Evolutionary conservation across 2,888 invertebrate species (phyloP), one percentile per base, ranked within the genome.

Genomic region (Melieria crassipennis): DNA sequence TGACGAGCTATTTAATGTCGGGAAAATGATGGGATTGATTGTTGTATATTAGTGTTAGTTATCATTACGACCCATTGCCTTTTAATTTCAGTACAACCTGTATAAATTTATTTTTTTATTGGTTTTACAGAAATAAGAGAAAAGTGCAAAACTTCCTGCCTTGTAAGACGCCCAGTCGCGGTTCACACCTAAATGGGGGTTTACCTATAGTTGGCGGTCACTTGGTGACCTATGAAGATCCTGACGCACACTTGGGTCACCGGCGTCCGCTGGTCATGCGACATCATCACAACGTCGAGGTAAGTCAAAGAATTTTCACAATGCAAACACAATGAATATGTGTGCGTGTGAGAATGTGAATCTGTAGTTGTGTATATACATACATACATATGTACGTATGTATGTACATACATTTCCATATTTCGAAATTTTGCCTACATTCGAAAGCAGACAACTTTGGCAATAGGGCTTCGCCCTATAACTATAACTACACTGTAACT

Each of bases 91-190:
- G 30, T 30, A 2, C 30, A 30, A 30, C 5, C 3, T 11, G 50
- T 50, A 50, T 50, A 50, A 50, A 70, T 50, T 55, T 47, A 42
- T 55, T 46, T 47, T 60, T 48, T 46, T 63, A 42, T 70, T 57
- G n/a, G 65, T 56, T 13, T 65, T 91, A 70, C 91, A 94, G 94
- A 87, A 94, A 94, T 87, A 94, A 94, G 87, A 90, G 94, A 87
- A 94, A 93, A 92, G 93, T 94, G 83, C 94, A 94, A 85, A 94
- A 94, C 83, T 90, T 94, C 75, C 89, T 94, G 81, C 94, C 94
- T 62, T 94, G 94, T 85, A 94, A 94, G 87, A 92, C 93, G 63
- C 91, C 92, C 75, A 92, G 90, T 1, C 83, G 88, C 81, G 87
- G 89, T 9, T 85, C 88, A 74, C 87, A 89, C 74, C 78, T 82